A percentile compares a stretch with the other conserved stretches of the same genome.
These are phyloP conservation scores for Patella pellucida DNA, from an alignment of 2,888 invertebrate species.

Conservation along the genomic window DNA sequence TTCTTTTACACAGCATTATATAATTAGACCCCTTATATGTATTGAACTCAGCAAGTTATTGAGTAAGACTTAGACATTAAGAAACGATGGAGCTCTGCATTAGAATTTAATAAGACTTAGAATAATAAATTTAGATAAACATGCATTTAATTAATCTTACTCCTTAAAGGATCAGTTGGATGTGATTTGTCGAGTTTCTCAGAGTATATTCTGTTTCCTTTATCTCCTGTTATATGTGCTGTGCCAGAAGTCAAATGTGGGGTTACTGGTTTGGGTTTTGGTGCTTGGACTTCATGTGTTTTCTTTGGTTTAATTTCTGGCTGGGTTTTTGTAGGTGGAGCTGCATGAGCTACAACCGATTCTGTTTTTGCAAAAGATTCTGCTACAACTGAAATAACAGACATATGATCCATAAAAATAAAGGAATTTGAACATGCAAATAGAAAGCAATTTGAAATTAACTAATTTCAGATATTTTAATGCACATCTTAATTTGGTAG, in stretches of 20 bases:
- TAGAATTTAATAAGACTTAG: too few relatives aligned
- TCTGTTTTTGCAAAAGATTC: background rate
- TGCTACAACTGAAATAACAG: background rate
- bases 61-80: too few relatives aligned
- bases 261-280: background rate
- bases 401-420: too few relatives aligned
- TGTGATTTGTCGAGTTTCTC: background rate
- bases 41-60: too few relatives aligned
- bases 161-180: background rate
- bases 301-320: background rate
- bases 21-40: too few relatives aligned
- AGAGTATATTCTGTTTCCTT: slow-evolving; percentile 13
- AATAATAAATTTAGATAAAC: too few relatives aligned
- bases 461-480: too few relatives aligned
- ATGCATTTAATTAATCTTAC: background rate
- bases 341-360: background rate
- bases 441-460: too few relatives aligned
- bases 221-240: slow-evolving; percentile 15
- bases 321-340: background rate
- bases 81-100: too few relatives aligned
- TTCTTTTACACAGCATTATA: too few relatives aligned
- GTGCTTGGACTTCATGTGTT: background rate
- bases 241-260: background rate
- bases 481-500: too few relatives aligned
- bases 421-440: too few relatives aligned